Evolutionary conservation across 2,113 vertebrate genomes (phyloP), one percentile per base, ranked within the genome.

Genomic region (Piprites chloris): DNA sequence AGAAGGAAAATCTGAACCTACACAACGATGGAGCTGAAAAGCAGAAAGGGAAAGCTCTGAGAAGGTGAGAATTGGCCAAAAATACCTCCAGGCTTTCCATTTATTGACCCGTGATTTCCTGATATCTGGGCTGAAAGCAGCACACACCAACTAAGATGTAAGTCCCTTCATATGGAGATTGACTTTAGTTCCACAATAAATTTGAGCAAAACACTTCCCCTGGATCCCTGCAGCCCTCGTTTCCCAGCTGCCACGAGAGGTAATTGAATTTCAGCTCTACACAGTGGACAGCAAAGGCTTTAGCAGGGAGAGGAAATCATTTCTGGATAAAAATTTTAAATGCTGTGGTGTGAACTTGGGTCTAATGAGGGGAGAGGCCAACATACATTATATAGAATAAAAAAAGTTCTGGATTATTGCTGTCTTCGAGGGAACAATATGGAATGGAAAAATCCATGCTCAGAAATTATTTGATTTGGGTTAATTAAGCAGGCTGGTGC

Each of bases 251-350:
- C 96, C 82, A 5, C 87, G 81, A 88, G 89, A 94, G 69, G 96
- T 81, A 95, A 92, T 96, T 95, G 94, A 95, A 96, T 97, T 96
- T 94, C 91, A 59, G 9, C 2, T 39, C 95, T 90, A 59, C 96
- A 61, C 78, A 82, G 71, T 68, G 85, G 82, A 62, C 90, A 80
- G 95, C 62, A 56, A 37, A 80, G 72, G 90, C 59, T 79, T 30
- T 63, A 87, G 82, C 76, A 92, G 89, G 89, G 86, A 95, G 80
- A 78, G 27, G 83, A 91, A 85, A 95, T 95, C 13, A 84, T 59
- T 90, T 59, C 91, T 89, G 83, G 59, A 85, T 91, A 89, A 56
- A 56, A 93, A 95, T 46, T 78, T 68, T 80, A 95, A 96, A 95
- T 87, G 74, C 78, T 53, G 80, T 79, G 79, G 56, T 90, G 71